phyloP scores from a whole-genome alignment of 37 sponge, comb jelly and placozoan genomes.

The Mnemiopsis leidyi region DNA sequence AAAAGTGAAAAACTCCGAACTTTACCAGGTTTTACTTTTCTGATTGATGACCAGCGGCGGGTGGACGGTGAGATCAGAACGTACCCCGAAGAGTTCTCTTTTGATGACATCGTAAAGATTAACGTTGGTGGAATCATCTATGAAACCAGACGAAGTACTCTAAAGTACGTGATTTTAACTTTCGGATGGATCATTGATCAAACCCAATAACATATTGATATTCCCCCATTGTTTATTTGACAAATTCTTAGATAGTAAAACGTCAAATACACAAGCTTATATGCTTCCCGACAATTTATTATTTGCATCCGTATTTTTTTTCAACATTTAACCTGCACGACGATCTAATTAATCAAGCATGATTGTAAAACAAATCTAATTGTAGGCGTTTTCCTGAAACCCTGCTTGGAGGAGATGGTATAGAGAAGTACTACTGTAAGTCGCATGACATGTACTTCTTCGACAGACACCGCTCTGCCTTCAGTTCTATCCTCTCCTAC shows the following conservation, averaged over 20 bases:
- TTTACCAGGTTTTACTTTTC: conserved; percentile 18
- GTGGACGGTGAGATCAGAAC: conserved; percentile 19
- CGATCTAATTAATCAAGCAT: too few species aligned
- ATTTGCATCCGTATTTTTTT: too few species aligned
- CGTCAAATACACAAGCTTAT: too few species aligned
- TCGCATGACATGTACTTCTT: conserved; percentile 45
- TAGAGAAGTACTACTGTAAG: conserved; percentile 60
- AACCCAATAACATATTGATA: too few species aligned
- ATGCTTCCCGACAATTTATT: too few species aligned
- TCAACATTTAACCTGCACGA: too few species aligned
- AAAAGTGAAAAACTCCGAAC: background rate
- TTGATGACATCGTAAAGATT: conserved; percentile 52
- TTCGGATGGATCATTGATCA: too few species aligned
- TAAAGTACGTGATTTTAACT: background rate
- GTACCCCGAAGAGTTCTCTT: conserved; percentile 45
- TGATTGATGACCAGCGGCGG: conserved; percentile 59
- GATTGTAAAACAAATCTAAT: too few species aligned
- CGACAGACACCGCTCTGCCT: conserved; percentile 63
- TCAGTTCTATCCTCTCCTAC: conserved; percentile 57
- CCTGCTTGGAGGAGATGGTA: conserved; percentile 27
- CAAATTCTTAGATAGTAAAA: too few species aligned
- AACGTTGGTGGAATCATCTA: conserved; percentile 55
- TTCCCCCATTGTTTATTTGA: too few species aligned
- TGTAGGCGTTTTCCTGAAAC: conserved; percentile 45
- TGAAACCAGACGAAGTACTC: conserved; percentile 52